phyloP scores from a whole-genome alignment of 2,888 invertebrate species.

The Chymomyza amoena region DNA sequence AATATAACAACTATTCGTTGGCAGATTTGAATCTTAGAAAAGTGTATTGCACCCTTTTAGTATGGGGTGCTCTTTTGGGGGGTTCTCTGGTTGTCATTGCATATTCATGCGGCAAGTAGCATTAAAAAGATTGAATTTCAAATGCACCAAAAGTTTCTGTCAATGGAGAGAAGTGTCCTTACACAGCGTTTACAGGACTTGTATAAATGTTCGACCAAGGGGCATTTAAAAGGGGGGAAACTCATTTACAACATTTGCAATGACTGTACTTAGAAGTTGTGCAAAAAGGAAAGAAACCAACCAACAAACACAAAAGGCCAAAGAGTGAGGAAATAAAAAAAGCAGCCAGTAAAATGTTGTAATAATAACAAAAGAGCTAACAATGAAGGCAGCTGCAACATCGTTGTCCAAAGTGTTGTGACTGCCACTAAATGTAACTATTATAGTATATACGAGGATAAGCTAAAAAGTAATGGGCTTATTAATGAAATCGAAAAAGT shows the following conservation, averaged over 20 bases:
- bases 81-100: slow-evolving; percentile 10
- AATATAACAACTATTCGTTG: slow-evolving; percentile 23
- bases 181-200: not conserved
- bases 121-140: slow-evolving; percentile 20
- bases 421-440: slow-evolving; percentile 7
- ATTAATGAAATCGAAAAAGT: too few species aligned
- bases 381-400: not conserved
- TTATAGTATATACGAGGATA: not conserved
- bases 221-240: not conserved
- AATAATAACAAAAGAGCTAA: slow-evolving; percentile 27
- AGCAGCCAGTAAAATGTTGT: slow-evolving; percentile 41
- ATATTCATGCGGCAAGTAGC: slow-evolving; percentile 40
- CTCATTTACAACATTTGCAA: slow-evolving; percentile 4
- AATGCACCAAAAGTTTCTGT: slow-evolving; percentile 33
- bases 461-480: too few species aligned
- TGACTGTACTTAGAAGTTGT: slow-evolving; percentile 3
- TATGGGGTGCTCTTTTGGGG: not conserved
- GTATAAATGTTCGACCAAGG: not conserved
- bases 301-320: slow-evolving; percentile 16
- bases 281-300: not conserved
- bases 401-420: not conserved
- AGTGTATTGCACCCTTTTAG: not conserved
- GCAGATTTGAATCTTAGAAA: slow-evolving; percentile 20
- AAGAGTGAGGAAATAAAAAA: slow-evolving; percentile 28
- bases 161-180: slow-evolving; percentile 3